A percentile compares a stretch with the other conserved stretches of the same genome.
These are phyloP conservation scores for Phataginus tetradactyla DNA, from an alignment of 2,797 vertebrate species.

Conservation along the genomic window DNA sequence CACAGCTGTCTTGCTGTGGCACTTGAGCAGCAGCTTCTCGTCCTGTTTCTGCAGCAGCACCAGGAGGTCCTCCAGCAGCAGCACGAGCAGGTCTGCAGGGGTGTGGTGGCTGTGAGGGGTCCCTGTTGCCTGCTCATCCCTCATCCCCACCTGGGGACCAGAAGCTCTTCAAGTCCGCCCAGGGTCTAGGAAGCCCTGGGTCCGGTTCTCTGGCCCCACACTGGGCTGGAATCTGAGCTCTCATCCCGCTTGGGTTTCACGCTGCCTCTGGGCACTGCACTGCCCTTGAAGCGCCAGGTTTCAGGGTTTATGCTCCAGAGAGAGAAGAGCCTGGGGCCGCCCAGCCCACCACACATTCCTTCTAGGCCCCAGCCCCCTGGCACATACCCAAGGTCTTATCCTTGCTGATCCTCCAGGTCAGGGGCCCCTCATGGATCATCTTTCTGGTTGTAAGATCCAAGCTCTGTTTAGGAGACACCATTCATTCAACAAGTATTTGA, in stretches of 20 bases:
- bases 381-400: constrained; percentile 94
- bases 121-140: neutral
- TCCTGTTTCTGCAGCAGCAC: constrained; percentile 94
- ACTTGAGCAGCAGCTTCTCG: constrained; percentile 93
- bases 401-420: constrained; percentile 94
- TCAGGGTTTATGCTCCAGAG: neutral
- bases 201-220: neutral
- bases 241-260: neutral
- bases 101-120: neutral
- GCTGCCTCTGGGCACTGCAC: neutral
- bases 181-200: too few relatives aligned
- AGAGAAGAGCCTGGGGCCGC: neutral
- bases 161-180: too few relatives aligned
- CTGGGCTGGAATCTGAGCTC: neutral
- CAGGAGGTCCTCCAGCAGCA: constrained; percentile 94
- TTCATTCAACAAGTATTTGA: too few relatives aligned
- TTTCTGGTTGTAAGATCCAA: constrained; percentile 92
- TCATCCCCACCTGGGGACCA: neutral
- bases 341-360: neutral
- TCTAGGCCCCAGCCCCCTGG: neutral
- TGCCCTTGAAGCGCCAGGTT: neutral
- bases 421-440: constrained; percentile 95
- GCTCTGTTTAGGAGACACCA: constrained; percentile 85
- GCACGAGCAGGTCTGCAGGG: constrained; percentile 92
- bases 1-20: constrained; percentile 88